Evolutionary conservation across 2,113 vertebrate species (phyloP), one percentile per base, ranked within the genome.

Genomic region (Acanthisitta chloris): DNA sequence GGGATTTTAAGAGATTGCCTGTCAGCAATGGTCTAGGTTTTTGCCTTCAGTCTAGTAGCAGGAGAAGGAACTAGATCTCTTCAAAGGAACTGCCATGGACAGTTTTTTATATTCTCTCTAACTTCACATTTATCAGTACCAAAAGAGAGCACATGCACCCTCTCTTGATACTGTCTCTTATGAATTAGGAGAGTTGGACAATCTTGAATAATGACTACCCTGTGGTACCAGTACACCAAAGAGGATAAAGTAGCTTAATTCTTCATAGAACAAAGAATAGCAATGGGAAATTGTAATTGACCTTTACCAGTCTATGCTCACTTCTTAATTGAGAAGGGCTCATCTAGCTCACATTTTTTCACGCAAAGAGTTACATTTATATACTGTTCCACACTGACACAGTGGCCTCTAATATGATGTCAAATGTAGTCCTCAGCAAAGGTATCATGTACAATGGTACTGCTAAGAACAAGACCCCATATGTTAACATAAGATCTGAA

Each of bases 1-100:
- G 24, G 15, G 52, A 36, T 58, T 86, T 82, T 59, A 51, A 76
- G 48, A 57, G 19, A 48, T 0, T 0, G 0, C 0, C 15, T 78
- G 12, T 66, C 15, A 86, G 42, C 12, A 23, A 42, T 36, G 34
- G 23, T 70, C 20, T 57, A 29, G 2, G 7, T 84, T 43, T 74
- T 10, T n/a, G 17, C 51, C 10, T 18, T n/a, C 36, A 71, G 24
- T 14, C 24, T 81, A 46, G 9, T 3, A 81, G 38, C 33, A 71
- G 25, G 6, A 64, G n/a, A 83, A 86, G 25, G 24, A 64, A 34
- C 16, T 33, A 62, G n/a, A 38, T 57, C 3, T 70, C 64, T 66
- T 70, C 21, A 52, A 36, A 21, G 46, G 8, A 77, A 38, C 7
- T 89, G 67, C 45, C 24, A 55, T 12, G 11, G 3, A 33, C 3